These are phyloP conservation scores for Lerista edwardsae DNA, from an alignment of 2,797 vertebrate genomes.

Conservation along the genomic window DNA sequence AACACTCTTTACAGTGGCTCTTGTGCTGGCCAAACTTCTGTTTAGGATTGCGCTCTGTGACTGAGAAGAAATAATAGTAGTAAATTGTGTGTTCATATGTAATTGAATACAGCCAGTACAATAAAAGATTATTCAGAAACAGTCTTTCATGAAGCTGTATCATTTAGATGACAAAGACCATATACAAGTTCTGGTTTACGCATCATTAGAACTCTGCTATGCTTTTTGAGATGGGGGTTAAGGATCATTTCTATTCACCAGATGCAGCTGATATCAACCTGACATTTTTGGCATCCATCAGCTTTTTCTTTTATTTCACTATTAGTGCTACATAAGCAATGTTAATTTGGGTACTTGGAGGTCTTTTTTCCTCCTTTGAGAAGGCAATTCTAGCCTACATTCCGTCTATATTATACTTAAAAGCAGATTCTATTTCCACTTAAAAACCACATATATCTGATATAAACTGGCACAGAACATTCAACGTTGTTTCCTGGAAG, in stretches of 20 bases:
- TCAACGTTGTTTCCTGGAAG: slow-evolving; percentile 14
- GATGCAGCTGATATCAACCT: neutral
- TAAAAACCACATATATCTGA: slow-evolving; percentile 32
- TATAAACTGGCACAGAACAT: neutral
- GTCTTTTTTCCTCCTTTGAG: neutral
- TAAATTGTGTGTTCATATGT: neutral
- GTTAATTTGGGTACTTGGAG: neutral
- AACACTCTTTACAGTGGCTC: no score
- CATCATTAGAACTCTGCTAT: neutral
- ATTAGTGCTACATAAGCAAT: neutral
- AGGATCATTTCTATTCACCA: neutral
- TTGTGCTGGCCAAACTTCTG: no score
- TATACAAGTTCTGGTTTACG: no score
- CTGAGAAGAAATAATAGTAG: neutral
- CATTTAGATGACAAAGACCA: neutral
- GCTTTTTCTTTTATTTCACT: neutral
- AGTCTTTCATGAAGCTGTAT: neutral
- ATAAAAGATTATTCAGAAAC: neutral
- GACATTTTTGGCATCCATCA: neutral
- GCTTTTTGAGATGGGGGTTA: neutral
- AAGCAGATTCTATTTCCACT: slow-evolving; percentile 28
- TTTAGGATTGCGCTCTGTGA: no score
- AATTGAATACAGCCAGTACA: neutral
- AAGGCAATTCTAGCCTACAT: neutral
- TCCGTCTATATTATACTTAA: slow-evolving; percentile 6